Evolutionary conservation across 2,888 invertebrate genomes (phyloP).

Genomic region (Pterostichus niger): DNA sequence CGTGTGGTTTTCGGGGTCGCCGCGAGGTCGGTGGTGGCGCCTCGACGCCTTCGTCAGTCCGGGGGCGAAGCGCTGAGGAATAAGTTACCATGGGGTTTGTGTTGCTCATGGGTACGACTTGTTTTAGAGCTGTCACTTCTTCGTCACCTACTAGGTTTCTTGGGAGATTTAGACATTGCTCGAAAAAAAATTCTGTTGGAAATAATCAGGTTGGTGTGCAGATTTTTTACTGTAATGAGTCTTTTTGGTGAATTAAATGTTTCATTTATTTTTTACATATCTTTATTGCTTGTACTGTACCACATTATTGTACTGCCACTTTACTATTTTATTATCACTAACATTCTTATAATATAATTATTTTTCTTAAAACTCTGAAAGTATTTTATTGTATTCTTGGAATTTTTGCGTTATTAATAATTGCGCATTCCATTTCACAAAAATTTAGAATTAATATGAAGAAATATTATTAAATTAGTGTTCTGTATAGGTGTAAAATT

Average conservation of each 20-base stretch:
- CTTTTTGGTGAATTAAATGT: not conserved
- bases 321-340: too few species aligned
- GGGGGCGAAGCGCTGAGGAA: not conserved
- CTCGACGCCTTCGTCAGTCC: not conserved
- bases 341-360: too few species aligned
- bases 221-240: slow-evolving; percentile 1
- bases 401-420: too few species aligned
- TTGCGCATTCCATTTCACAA: too few species aligned
- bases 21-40: slow-evolving; percentile 49
- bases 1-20: slow-evolving; percentile 51
- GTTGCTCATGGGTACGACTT: slow-evolving; percentile 54
- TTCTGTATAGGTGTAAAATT: not conserved
- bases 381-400: too few species aligned
- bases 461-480: too few species aligned
- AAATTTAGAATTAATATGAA: too few species aligned
- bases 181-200: slow-evolving; percentile 9
- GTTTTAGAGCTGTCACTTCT: slow-evolving; percentile 27
- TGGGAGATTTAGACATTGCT: slow-evolving; percentile 26
- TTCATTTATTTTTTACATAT: not conserved
- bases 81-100: slow-evolving; percentile 37
- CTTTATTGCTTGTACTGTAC: too few species aligned
- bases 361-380: too few species aligned
- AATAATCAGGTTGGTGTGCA: slow-evolving; percentile 27
- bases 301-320: too few species aligned
- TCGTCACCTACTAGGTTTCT: slow-evolving; percentile 50